These are phyloP conservation scores for Phoenicopterus ruber DNA, from an alignment of 2,113 vertebrate genomes.

Conservation along the genomic window DNA sequence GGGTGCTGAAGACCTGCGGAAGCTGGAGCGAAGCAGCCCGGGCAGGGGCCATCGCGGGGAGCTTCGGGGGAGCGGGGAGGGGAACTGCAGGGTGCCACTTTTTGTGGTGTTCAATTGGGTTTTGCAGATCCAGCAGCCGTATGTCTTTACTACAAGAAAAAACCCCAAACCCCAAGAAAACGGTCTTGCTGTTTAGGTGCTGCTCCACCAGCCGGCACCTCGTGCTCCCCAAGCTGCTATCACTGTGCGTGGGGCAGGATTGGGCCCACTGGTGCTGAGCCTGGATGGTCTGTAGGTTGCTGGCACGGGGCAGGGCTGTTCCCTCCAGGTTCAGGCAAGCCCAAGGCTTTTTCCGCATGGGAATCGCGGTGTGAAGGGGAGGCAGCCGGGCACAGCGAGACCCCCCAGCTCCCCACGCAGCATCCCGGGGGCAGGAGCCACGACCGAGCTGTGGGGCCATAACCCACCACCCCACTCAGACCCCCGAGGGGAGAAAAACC, in stretches of 20 bases:
- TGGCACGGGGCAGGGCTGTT: background rate
- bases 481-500: background rate
- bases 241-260: accelerated
- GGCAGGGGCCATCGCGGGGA: background rate
- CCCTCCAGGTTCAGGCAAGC: background rate
- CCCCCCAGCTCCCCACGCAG: background rate
- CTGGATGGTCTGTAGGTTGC: background rate
- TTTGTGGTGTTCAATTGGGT: background rate
- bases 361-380: background rate
- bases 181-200: accelerated
- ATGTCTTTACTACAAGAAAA: background rate
- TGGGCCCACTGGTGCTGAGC: background rate
- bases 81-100: too few relatives aligned
- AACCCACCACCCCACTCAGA: background rate
- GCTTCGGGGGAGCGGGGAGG: background rate
- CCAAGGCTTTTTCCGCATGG: background rate
- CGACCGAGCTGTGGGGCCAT: accelerated
- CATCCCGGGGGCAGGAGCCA: background rate
- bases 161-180: background rate
- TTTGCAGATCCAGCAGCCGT: background rate
- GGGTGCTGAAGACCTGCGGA: background rate
- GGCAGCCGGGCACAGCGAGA: accelerated
- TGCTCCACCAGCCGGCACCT: background rate
- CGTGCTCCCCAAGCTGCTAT: accelerated
- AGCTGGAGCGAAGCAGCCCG: background rate